Evolutionary conservation across 2,888 invertebrate species (phyloP).

Genomic region (Hyles lineata): DNA sequence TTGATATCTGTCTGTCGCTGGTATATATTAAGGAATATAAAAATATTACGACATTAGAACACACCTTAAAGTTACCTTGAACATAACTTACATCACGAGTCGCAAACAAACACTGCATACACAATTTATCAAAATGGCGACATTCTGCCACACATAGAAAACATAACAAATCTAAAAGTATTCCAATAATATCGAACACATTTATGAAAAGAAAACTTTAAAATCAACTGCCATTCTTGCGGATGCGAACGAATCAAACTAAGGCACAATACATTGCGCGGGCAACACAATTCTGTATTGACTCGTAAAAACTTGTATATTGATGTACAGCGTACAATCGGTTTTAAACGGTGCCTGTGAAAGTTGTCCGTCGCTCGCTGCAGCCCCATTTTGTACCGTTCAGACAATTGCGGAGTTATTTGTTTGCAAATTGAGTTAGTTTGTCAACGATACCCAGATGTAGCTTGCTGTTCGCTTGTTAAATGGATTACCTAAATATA

Average conservation of each 20-base stretch:
- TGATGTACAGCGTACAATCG: constrained; percentile 27
- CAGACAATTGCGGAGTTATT: constrained; percentile 25
- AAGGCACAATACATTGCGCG: constrained; percentile 33
- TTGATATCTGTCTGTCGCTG: no score
- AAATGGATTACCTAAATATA: neutral
- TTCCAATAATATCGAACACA: neutral
- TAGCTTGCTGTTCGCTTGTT: neutral
- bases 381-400: neutral
- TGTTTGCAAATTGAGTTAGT: constrained; percentile 19
- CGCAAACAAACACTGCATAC: no score
- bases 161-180: neutral
- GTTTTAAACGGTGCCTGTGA: neutral
- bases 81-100: no score
- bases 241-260: constrained; percentile 48
- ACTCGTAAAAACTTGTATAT: constrained; percentile 40
- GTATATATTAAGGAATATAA: no score
- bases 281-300: constrained; percentile 34
- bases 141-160: neutral
- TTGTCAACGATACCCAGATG: neutral
- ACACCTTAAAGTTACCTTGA: no score
- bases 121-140: no score
- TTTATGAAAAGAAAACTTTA: neutral
- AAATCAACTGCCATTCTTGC: constrained; percentile 4
- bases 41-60: no score
- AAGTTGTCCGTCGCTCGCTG: neutral